Percentiles rank a stretch among this genome's conserved stretches.
These are phyloP conservation scores for Criorhina ranunculi DNA, from an alignment of 2,888 invertebrate species.

Conservation along the genomic window DNA sequence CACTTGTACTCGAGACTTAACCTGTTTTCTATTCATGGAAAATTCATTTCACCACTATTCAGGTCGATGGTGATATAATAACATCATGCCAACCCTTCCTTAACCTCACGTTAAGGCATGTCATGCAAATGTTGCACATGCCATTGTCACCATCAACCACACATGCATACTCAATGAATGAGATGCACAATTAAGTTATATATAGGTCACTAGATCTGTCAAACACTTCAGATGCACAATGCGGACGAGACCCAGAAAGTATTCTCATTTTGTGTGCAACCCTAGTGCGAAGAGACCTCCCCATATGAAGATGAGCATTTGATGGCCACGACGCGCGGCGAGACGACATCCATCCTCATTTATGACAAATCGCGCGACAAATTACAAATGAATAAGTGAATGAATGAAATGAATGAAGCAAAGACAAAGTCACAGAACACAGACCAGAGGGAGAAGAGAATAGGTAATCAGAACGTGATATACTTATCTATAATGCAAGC, in stretches of 20 bases:
- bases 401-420: slow-evolving; percentile 11
- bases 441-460: slow-evolving; percentile 11
- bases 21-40: neutral
- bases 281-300: neutral
- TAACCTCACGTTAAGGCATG: slow-evolving; percentile 36
- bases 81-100: slow-evolving; percentile 26
- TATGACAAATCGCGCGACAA: slow-evolving; percentile 60
- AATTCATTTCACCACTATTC: slow-evolving; percentile 21
- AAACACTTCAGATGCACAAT: slow-evolving; percentile 56
- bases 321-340: slow-evolving; percentile 31
- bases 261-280: slow-evolving; percentile 8
- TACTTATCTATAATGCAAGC: neutral
- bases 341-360: slow-evolving; percentile 24
- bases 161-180: slow-evolving; percentile 15
- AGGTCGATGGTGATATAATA: slow-evolving; percentile 46
- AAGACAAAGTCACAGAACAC: slow-evolving; percentile 4
- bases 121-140: slow-evolving; percentile 19
- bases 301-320: slow-evolving; percentile 5
- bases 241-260: slow-evolving; percentile 22
- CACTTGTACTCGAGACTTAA: slow-evolving; percentile 10
- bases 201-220: slow-evolving; percentile 59
- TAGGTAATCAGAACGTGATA: slow-evolving; percentile 33
- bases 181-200: slow-evolving; percentile 55
- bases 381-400: slow-evolving; percentile 57
- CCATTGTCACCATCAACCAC: neutral